A percentile compares a stretch with the other conserved stretches of the same genome.
Evolutionary conservation across 2,888 invertebrate species (phyloP).

Genomic region (Microctonus aethiopoides): DNA sequence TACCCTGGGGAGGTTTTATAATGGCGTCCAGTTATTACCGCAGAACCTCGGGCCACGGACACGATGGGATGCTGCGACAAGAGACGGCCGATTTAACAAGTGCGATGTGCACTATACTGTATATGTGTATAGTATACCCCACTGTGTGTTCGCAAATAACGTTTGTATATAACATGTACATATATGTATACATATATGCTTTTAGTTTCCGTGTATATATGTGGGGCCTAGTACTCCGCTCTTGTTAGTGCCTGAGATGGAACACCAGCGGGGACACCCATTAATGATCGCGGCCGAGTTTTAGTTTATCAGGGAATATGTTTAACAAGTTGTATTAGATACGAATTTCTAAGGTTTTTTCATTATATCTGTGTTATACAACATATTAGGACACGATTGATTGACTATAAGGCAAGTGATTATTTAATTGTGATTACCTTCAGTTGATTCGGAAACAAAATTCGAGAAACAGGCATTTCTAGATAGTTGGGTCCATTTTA

Average conservation of each 20-base stretch:
- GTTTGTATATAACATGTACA: constrained; percentile 8
- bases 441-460: too few relatives aligned
- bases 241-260: constrained; percentile 41
- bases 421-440: too few relatives aligned
- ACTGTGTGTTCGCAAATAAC: constrained; percentile 6
- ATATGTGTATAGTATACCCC: constrained; percentile 14
- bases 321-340: neutral
- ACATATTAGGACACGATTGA: neutral
- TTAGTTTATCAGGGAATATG: constrained; percentile 18
- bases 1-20: constrained; percentile 66
- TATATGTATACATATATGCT: constrained; percentile 8
- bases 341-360: neutral
- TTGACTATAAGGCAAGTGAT: neutral
- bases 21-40: constrained; percentile 67
- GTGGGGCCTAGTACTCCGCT: constrained; percentile 24
- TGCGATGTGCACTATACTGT: constrained; percentile 42
- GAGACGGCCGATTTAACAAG: constrained; percentile 63
- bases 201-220: constrained; percentile 20
- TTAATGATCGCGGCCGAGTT: constrained; percentile 42
- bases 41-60: constrained; percentile 63
- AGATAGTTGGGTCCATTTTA: too few relatives aligned
- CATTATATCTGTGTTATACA: neutral
- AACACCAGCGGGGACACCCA: constrained; percentile 43
- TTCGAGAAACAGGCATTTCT: too few relatives aligned
- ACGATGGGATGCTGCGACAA: constrained; percentile 63